A percentile compares a stretch with the other conserved stretches of the same genome.
Conservation (phyloP, 2,113 vertebrate species). For the Psephotus haematonotus region DNA sequence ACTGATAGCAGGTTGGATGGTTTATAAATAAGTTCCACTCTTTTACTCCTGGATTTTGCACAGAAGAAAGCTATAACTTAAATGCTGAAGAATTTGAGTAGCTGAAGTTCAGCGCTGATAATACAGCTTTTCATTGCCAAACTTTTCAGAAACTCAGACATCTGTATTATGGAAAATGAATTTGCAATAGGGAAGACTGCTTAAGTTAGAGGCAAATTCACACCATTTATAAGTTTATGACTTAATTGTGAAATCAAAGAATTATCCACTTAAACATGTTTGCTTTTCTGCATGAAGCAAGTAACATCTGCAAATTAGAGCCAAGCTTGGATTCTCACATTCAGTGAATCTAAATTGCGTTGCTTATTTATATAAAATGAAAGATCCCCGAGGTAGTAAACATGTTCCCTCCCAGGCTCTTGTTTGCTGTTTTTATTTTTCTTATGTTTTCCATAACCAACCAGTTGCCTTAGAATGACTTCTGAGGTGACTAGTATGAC, state of each 20-base stretch:
- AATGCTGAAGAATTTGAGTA: neutral
- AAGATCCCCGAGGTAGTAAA: neutral
- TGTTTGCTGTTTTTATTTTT: neutral
- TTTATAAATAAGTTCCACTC: neutral
- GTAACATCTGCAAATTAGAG: neutral
- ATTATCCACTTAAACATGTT: neutral
- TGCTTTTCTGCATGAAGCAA: neutral
- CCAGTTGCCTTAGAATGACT: neutral
- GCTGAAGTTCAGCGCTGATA: neutral
- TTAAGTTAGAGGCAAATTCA: neutral
- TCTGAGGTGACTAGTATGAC: neutral
- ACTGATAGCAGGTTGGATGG: neutral
- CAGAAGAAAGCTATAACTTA: neutral
- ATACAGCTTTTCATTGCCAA: neutral
- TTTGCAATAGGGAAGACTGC: neutral
- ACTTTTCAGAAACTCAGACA: neutral
- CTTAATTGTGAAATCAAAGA: neutral
- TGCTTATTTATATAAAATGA: neutral
- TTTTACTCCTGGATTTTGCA: neutral
- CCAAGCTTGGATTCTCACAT: neutral
- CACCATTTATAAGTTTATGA: neutral
- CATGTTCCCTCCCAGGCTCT: neutral
- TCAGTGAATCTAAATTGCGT: neutral
- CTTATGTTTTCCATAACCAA: neutral
- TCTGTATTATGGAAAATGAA: neutral